These are phyloP conservation scores for Plecotus auritus DNA, from an alignment of 2,113 vertebrate species.

Conservation along the genomic window DNA sequence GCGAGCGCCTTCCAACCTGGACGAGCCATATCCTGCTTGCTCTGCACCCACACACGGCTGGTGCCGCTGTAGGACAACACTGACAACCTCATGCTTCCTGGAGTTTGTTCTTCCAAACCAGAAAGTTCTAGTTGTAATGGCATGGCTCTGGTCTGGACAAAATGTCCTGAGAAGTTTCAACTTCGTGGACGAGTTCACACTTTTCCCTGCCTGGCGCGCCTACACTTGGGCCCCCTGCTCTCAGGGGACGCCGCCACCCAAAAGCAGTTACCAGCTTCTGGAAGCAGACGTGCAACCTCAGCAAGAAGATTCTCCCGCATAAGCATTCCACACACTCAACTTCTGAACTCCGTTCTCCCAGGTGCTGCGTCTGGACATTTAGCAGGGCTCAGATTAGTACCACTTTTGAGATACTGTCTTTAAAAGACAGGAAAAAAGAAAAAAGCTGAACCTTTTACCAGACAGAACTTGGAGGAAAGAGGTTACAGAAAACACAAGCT, in stretches of 20 bases:
- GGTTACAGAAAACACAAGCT: neutral
- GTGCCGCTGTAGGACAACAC: neutral
- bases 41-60: neutral
- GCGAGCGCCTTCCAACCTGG: neutral
- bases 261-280: constrained; percentile 32
- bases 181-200: constrained; percentile 28
- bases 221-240: constrained; percentile 24
- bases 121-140: neutral
- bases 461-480: neutral
- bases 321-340: constrained; percentile 66
- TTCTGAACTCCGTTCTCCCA: constrained; percentile 61
- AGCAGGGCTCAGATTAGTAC: constrained; percentile 55
- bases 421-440: neutral
- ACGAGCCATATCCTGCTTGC: neutral
- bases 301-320: constrained; percentile 68
- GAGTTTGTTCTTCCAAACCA: neutral
- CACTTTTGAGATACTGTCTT: constrained; percentile 21
- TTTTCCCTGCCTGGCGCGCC: neutral
- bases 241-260: neutral
- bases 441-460: constrained; percentile 9
- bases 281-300: constrained; percentile 58
- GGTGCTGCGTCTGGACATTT: constrained; percentile 50
- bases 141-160: neutral
- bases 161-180: neutral
- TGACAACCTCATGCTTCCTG: neutral